Evolutionary conservation across 2,888 invertebrate species (phyloP).

Genomic region (Callyntrura guangdongensis): DNA sequence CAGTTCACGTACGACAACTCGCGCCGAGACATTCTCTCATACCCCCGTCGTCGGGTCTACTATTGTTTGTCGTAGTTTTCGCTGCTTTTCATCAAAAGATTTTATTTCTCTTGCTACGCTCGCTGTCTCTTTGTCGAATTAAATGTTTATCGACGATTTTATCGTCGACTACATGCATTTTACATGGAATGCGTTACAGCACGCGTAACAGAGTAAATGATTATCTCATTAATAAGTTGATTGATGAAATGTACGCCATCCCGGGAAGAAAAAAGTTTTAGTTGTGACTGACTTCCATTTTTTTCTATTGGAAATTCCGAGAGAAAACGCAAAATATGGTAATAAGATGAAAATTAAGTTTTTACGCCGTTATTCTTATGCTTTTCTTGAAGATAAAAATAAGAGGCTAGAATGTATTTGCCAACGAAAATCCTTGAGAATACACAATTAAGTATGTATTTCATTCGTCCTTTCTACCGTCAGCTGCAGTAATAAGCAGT

Average conservation of each 20-base stretch:
- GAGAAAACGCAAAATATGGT: conserved; percentile 48
- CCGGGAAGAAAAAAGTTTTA: conserved; percentile 17
- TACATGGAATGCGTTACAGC: neutral
- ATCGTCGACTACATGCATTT: neutral
- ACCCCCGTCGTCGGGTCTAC: too few relatives aligned
- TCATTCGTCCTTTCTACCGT: conserved; percentile 1
- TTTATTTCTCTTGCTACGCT: conserved; percentile 20
- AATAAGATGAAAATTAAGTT: conserved; percentile 45
- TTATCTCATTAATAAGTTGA: conserved; percentile 23
- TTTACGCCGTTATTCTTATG: neutral
- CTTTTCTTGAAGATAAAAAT: neutral
- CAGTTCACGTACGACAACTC: neutral
- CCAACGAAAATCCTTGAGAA: conserved; percentile 2
- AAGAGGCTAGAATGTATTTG: neutral
- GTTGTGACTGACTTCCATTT: conserved; percentile 7
- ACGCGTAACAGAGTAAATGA: conserved; percentile 4
- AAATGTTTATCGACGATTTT: conserved; percentile 54
- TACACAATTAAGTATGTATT: conserved; percentile 12
- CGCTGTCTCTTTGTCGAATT: conserved; percentile 8
- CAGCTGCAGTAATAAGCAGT: conserved; percentile 27
- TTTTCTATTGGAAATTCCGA: neutral
- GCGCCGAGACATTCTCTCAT: too few relatives aligned
- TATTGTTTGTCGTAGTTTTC: conserved; percentile 44
- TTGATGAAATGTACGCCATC: conserved; percentile 51
- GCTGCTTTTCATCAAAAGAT: conserved; percentile 50